Base-by-base conservation (phyloP, 2,888 invertebrate genomes). In the Himalopsyche kuldschensis region DNA sequence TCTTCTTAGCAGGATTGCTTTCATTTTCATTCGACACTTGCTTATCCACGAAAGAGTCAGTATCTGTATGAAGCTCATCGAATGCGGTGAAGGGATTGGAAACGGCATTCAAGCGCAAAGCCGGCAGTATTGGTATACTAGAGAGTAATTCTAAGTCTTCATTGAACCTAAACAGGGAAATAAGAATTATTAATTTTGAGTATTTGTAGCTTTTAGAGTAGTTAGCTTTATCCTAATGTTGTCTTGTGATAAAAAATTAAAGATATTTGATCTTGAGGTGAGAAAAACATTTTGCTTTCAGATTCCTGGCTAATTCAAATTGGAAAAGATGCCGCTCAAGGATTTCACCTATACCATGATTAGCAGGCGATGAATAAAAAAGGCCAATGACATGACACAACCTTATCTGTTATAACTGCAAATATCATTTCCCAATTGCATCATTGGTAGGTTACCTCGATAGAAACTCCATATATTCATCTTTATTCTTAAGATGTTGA, bases 91-190 rank as follows among this genome's bases (percentile, higher is more conserved):
- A 94, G 80, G 92, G 88, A 87, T 93, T 93, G 30, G 92, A 92
- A 87, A 93, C 94, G 0, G 95, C 94, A 87, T 94, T 92, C 48
- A 93, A 90, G 87, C 95, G 92, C 63, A 98, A 90, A 17, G 94
- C 94, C 0, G 96, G 94, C 86, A 98, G 90, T 86, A 98, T 94
- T 20, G 97, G 97, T 87, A 98, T 97, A 89, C 95, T 95, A 82
- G 95, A 93, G 84, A 98, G 91, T 85, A 95, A 94, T 86, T 93
- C 93, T 87, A 98, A 91, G 88, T 97, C 97, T 84, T 94, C 92
- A 86, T 93, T 93, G 88, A 97, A 96, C 87, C 95, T 95, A 89
- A 88, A 92, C n/a, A n/a, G n/a, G n/a, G n/a, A 89, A 84, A 75
- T 69, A 41, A 32, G 6, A 32, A 32, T 32, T 32, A 32, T 5